phyloP scores from a whole-genome alignment of 1,140 invertebrate species.

The Ctenoplectra terminalis region DNA sequence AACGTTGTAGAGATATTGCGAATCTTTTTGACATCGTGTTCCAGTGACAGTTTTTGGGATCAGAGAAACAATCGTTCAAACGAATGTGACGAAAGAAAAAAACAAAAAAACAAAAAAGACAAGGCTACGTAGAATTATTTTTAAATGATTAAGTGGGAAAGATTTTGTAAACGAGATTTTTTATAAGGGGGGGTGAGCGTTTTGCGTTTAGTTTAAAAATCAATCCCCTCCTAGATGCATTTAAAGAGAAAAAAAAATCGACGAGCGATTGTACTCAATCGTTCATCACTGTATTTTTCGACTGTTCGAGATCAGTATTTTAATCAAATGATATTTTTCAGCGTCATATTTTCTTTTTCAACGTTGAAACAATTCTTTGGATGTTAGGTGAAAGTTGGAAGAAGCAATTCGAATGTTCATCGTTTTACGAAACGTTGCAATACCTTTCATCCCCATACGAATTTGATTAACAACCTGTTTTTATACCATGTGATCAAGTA shows the following conservation, averaged over 20 bases:
- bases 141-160: too few relatives aligned
- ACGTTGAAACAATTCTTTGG: neutral
- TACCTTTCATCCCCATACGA: neutral
- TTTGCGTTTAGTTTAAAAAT: neutral
- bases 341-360: neutral
- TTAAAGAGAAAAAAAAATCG: neutral
- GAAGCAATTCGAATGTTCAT: neutral
- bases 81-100: neutral
- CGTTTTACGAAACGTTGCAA: conserved; percentile 2
- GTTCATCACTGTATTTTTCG: conserved; percentile 9
- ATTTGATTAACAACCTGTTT: conserved; percentile 46
- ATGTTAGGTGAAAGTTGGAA: too few relatives aligned
- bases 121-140: neutral
- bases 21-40: conserved; percentile 37
- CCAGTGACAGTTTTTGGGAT: conserved; percentile 46
- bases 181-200: neutral
- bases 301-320: conserved; percentile 12
- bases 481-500: conserved; percentile 52
- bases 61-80: conserved; percentile 6
- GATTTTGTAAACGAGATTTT: neutral
- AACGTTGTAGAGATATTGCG: neutral
- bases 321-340: neutral
- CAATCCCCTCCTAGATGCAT: neutral
- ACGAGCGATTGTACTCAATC: neutral
- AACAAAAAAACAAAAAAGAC: neutral